A percentile compares a stretch with the other conserved stretches of the same genome.
These are phyloP conservation scores for Phylloscopus trochiloides DNA, from an alignment of 2,113 vertebrate genomes.

Conservation along the genomic window DNA sequence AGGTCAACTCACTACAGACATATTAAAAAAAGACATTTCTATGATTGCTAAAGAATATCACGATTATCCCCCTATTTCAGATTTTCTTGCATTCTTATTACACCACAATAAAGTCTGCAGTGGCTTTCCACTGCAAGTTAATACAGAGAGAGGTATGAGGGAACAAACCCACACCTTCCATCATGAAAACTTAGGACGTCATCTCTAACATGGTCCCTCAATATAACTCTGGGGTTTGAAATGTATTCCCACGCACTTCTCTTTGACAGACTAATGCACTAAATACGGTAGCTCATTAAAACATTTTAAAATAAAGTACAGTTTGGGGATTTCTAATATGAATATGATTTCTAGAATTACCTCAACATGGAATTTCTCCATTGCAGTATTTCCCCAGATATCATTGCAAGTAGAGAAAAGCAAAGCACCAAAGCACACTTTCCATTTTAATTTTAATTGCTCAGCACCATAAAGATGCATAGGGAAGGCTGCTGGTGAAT, in stretches of 20 bases:
- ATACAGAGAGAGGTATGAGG: neutral
- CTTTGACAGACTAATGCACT: slow-evolving; percentile 43
- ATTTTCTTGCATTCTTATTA: neutral
- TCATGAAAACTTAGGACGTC: neutral
- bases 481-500: neutral
- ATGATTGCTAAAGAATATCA: neutral
- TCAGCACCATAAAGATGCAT: slow-evolving; percentile 27
- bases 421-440: slow-evolving; percentile 31
- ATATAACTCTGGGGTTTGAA: neutral
- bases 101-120: neutral
- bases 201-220: neutral
- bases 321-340: slow-evolving; percentile 45
- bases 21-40: neutral
- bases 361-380: slow-evolving; percentile 28
- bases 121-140: neutral
- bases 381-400: slow-evolving; percentile 22
- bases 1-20: neutral
- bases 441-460: slow-evolving; percentile 61
- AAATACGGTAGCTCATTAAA: slow-evolving; percentile 29
- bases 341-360: slow-evolving; percentile 52
- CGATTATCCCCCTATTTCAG: neutral
- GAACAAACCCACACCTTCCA: neutral
- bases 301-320: slow-evolving; percentile 51
- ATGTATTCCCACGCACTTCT: slow-evolving; percentile 13
- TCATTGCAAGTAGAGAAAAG: slow-evolving; percentile 18